Conservation (phyloP, 2,888 invertebrate species). For the Meta bourneti region DNA sequence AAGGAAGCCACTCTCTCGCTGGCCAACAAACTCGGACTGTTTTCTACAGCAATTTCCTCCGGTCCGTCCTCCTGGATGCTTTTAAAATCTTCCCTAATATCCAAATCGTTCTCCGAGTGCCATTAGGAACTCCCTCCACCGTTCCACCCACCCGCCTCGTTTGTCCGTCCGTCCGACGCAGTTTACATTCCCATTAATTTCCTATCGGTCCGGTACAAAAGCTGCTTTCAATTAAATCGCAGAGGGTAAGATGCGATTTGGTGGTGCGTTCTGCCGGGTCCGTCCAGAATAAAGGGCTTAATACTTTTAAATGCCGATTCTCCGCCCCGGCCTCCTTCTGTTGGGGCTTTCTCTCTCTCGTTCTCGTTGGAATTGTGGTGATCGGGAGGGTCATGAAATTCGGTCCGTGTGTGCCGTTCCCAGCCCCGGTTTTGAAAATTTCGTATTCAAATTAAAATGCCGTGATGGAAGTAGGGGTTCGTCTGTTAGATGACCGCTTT, state of each 20-base stretch:
- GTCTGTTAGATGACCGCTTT: background rate
- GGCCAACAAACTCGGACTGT: background rate
- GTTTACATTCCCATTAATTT: conserved; percentile 74
- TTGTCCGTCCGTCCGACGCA: conserved; percentile 38
- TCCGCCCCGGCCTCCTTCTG: background rate
- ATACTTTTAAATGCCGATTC: conserved; percentile 23
- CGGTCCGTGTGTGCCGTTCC: too few species aligned
- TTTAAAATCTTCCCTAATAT: conserved; percentile 74
- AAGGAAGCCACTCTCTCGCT: background rate
- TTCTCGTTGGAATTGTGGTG: too few species aligned
- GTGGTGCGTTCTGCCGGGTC: conserved; percentile 8
- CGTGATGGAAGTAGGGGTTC: background rate
- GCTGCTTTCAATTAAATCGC: conserved; percentile 76
- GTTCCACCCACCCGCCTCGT: background rate
- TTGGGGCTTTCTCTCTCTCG: background rate
- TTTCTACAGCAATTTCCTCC: background rate
- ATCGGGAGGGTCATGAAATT: too few species aligned
- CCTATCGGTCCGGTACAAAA: conserved; percentile 73
- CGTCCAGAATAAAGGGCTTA: conserved; percentile 68
- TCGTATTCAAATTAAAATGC: background rate
- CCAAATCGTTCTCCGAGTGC: conserved; percentile 67
- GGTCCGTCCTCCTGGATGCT: conserved; percentile 12
- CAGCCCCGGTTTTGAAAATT: background rate
- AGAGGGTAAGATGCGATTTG: conserved; percentile 68
- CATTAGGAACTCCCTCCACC: conserved; percentile 58